Evolutionary conservation across 2,113 vertebrate genomes (phyloP).

Genomic region (Dasyurus viverrinus): DNA sequence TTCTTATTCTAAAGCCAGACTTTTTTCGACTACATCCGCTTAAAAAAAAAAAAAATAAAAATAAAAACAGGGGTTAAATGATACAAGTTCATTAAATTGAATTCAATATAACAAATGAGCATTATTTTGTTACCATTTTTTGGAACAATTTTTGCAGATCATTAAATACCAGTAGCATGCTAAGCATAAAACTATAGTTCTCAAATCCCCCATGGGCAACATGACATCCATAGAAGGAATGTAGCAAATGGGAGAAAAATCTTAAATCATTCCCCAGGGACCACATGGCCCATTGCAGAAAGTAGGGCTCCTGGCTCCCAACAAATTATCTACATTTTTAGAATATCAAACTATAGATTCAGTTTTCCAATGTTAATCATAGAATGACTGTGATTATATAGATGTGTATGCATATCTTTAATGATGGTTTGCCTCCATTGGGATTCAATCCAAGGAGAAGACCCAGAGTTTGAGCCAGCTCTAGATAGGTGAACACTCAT

Average conservation of each 20-base stretch:
- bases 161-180: slow-evolving; percentile 45
- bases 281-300: slow-evolving; percentile 18
- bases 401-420: background rate
- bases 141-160: slow-evolving; percentile 65
- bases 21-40: background rate
- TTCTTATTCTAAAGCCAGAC: background rate
- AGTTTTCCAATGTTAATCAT: background rate
- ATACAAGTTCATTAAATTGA: background rate
- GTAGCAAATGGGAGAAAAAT: background rate
- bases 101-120: slow-evolving; percentile 48
- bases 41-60: background rate
- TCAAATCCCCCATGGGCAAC: slow-evolving; percentile 29
- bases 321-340: slow-evolving; percentile 13
- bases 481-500: slow-evolving; percentile 1
- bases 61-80: background rate
- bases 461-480: background rate
- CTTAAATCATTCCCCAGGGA: slow-evolving; percentile 31
- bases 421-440: background rate
- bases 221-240: background rate
- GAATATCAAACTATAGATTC: slow-evolving; percentile 22
- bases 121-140: slow-evolving; percentile 52
- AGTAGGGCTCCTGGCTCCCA: slow-evolving; percentile 1
- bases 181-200: slow-evolving; percentile 42
- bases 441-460: slow-evolving; percentile 15
- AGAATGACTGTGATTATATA: background rate